Base-by-base conservation (phyloP, 2,888 invertebrate genomes). In the Pseudococcus longispinus region DNA sequence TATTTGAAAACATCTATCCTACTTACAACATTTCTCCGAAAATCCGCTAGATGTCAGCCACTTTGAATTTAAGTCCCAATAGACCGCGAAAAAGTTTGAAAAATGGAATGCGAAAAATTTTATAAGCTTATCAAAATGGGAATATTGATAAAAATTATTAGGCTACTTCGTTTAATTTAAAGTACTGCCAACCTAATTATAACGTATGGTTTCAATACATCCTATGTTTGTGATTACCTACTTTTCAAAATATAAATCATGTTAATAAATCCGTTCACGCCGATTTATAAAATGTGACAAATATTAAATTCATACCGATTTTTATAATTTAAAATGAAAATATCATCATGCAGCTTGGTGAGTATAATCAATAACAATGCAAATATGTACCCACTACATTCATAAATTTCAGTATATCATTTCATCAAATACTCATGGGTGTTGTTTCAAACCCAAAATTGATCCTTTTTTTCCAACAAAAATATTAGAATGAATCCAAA, bases 271-370 rank as follows among this genome's bases (percentile, higher is more conserved):
- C 1, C 23, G 55, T n/a, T 55, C n/a, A 8, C 9, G 23, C 23
- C 0, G 60, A 60, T 51, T 13, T 23, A 60, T 60, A 60, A 60
- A 60, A 60, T 60, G 23, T 60, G 23, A 51, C 5, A 51, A 60
- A 23, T 60, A 60, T 60, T n/a, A 46, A 6, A 46, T 60, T 60
- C 55, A 23, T 9, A 3, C 1, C 5, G n/a, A 9, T 9, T 46
- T 46, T 20, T 20, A 65, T 65, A 65, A 37, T 74, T 74, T 37
- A 74, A 74, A 74, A 74, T 74, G 74, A 32, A 74, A 37, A 74
- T 74, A 74, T 74, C 20, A 6, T 74, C 32, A 74, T 74, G 74
- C n/a, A 32, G 74, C 32, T 37, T 74, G 74, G 74, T 74, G 32
- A 74, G 74, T 74, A n/a, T n/a, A 3, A 46, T 37, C 37, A 37